Evolutionary conservation across 2,888 invertebrate genomes (phyloP).

Genomic region (Dryococelus australis): DNA sequence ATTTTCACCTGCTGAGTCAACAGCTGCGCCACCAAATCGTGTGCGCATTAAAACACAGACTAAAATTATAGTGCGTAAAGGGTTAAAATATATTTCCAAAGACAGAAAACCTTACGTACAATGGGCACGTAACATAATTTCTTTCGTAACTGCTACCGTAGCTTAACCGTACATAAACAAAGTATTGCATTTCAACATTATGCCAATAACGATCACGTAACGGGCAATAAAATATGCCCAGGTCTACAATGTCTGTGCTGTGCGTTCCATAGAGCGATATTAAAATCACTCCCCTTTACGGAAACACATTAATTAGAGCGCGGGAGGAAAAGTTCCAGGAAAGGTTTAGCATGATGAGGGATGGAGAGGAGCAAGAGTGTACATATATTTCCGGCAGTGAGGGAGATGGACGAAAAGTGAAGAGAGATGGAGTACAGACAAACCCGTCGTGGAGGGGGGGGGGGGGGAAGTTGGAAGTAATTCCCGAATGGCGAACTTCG

Average conservation of each 20-base stretch:
- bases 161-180: too few species aligned
- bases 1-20: too few species aligned
- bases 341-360: not conserved
- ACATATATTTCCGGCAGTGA: not conserved
- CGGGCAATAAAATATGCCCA: not conserved
- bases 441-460: too few species aligned
- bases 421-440: not conserved
- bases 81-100: too few species aligned
- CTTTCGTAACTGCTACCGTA: too few species aligned
- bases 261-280: not conserved
- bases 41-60: too few species aligned
- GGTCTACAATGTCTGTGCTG: not conserved
- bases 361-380: not conserved
- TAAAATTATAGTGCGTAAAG: too few species aligned
- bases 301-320: not conserved
- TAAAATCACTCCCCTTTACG: not conserved
- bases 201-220: not conserved
- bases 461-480: not conserved
- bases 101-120: too few species aligned
- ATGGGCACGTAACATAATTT: too few species aligned
- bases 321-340: not conserved
- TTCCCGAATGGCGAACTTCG: constrained; percentile 39
- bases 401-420: not conserved
- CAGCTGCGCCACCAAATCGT: too few species aligned
- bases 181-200: not conserved